A percentile compares a stretch with the other conserved stretches of the same genome.
These are phyloP conservation scores for Chloroceryle amazona DNA, from an alignment of 2,797 vertebrate genomes.

Conservation along the genomic window DNA sequence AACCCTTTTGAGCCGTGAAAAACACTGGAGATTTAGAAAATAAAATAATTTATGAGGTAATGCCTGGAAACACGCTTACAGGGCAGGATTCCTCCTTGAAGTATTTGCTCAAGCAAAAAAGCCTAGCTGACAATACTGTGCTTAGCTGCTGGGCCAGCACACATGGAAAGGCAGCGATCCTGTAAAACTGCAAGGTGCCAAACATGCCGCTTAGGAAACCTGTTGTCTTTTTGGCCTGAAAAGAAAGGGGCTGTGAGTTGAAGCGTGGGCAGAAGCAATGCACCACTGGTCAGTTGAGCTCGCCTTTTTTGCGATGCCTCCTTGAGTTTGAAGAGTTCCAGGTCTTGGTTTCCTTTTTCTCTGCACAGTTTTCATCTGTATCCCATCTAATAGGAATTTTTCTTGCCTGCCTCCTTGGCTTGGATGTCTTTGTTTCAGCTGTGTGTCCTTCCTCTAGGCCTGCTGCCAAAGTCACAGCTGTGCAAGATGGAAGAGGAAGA, in stretches of 20 bases:
- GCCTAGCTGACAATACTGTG: neutral
- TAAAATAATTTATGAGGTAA: constrained; percentile 69
- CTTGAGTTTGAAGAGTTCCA: neutral
- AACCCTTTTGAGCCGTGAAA: constrained; percentile 51
- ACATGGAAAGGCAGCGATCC: neutral
- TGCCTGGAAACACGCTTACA: constrained; percentile 40
- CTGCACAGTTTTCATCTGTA: neutral
- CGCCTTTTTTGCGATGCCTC: neutral
- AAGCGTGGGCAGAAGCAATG: neutral
- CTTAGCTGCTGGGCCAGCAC: neutral
- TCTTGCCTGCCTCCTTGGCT: constrained; percentile 33
- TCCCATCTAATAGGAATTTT: constrained; percentile 22
- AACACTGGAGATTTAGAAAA: constrained; percentile 59
- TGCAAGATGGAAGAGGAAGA: constrained; percentile 19
- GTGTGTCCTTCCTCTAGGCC: constrained; percentile 69
- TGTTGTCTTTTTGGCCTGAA: neutral
- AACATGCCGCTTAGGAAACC: neutral
- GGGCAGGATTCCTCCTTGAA: constrained; percentile 36
- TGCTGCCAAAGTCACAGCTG: constrained; percentile 71
- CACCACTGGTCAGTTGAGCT: neutral
- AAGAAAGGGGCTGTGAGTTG: neutral
- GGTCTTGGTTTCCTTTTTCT: neutral
- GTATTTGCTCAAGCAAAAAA: neutral
- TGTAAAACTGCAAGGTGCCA: neutral
- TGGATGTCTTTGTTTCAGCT: constrained; percentile 21